Percentiles rank a stretch among this genome's conserved stretches.
Evolutionary conservation across 2,797 vertebrate genomes (phyloP).

Genomic region (Zalophus californianus): DNA sequence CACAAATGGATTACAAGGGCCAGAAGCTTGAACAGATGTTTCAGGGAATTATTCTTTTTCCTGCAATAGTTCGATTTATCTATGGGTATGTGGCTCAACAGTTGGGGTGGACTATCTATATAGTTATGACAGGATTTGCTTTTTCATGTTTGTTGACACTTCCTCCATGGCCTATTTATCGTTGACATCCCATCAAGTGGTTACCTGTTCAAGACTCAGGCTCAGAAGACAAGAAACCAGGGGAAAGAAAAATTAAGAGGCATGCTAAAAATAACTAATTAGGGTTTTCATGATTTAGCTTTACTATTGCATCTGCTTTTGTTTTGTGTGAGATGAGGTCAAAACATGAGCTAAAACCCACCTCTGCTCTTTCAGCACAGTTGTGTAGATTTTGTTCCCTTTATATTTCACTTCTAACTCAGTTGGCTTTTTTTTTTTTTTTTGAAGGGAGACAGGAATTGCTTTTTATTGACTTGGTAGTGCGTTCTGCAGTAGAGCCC

Average conservation of each 20-base stretch:
- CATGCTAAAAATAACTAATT: conserved; percentile 85
- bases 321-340: conserved; percentile 58
- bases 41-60: conserved; percentile 96
- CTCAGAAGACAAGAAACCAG: conserved; percentile 93
- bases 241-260: conserved; percentile 88
- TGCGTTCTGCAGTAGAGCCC: too few species aligned
- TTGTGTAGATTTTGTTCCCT: conserved; percentile 37
- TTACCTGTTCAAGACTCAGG: conserved; percentile 91
- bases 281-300: conserved; percentile 30
- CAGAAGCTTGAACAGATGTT: conserved; percentile 99
- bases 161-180: conserved; percentile 98
- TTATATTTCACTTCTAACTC: conserved; percentile 49
- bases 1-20: conserved; percentile 98
- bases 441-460: too few species aligned
- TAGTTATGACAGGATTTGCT: conserved; percentile 95
- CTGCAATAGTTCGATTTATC: conserved; percentile 95
- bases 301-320: conserved; percentile 59
- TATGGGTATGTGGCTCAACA: conserved; percentile 96
- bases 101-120: conserved; percentile 98
- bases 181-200: conserved; percentile 94
- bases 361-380: not conserved
- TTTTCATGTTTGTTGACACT: conserved; percentile 97
- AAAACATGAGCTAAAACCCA: conserved; percentile 59
- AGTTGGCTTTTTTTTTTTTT: not conserved
- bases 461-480: too few species aligned